Base-by-base conservation (phyloP, 1,140 invertebrate species). In the Leptoteleia sp. region DNA sequence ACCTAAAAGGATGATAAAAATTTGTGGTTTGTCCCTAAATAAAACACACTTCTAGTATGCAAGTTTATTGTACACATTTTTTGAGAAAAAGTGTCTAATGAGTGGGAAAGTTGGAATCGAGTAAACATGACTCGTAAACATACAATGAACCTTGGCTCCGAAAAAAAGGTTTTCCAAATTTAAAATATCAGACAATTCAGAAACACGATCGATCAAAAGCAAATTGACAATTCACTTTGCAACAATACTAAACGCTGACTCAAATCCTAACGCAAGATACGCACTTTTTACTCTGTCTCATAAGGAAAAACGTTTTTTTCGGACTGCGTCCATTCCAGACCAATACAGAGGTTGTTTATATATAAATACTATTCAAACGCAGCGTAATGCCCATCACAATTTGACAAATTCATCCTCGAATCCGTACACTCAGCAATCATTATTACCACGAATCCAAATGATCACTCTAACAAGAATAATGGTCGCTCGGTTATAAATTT, bases 61-160 rank as follows among this genome's bases (percentile, higher is more conserved):
- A 80, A 73, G 68, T 80, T 80, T 80, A 80, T 76, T 80, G 54
- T 72, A 80, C 72, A 76, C 19, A 76, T 68, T 76, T 75, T 67
- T 19, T 59, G 70, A 76, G 65, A 75, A 79, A 70, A 75, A 57
- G 76, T 73, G 29, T 75, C 64, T 79, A 73, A 64, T 59, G 38
- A 29, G 40, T 70, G 38, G 43, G 50, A 47, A 64, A 64, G 12
- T 52, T 33, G 42, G 43, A 59, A 61, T 52, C 22, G 61, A 78
- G 45, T 67, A 64, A 25, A 76, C 47, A 19, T 65, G 37, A 40
- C 31, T 75, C 42, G 31, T 31, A 57, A 73, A 64, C 27, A 72
- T 72, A 64, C 33, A 62, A 52, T 57, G 45, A 72, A 55, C 42
- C 57, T 62, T 62, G 15, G 38, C 47, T 68, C 62, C 57, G 37